Percentiles rank a stretch among this genome's conserved stretches.
Conservation (phyloP, 2,113 vertebrate species). For the Cepphus grylle region DNA sequence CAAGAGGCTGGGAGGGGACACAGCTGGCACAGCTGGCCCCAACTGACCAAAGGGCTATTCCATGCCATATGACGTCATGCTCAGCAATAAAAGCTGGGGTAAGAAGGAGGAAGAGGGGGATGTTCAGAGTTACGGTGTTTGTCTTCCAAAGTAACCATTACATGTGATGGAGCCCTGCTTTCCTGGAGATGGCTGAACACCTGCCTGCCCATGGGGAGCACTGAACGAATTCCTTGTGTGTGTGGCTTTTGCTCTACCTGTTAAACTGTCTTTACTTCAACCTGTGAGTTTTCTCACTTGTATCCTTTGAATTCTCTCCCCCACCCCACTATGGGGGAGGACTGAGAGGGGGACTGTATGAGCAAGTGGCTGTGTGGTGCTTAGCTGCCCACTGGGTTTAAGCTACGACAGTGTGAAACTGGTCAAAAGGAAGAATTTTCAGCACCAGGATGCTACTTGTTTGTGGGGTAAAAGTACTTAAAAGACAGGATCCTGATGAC, state of each 20-base stretch:
- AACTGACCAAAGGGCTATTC: not conserved
- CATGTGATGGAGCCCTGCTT: accelerated
- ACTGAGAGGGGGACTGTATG: too few species aligned
- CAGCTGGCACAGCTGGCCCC: not conserved
- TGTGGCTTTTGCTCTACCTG: not conserved
- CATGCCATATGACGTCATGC: accelerated
- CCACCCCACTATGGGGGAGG: not conserved
- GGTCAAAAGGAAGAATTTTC: not conserved
- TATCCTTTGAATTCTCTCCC: not conserved
- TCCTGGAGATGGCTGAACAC: not conserved
- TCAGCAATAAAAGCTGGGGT: not conserved
- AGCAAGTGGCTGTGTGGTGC: not conserved
- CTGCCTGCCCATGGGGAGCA: accelerated
- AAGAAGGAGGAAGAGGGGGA: not conserved
- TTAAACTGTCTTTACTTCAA: not conserved
- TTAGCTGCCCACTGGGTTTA: not conserved
- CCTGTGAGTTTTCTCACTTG: not conserved
- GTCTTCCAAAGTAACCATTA: not conserved
- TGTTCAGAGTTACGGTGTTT: accelerated
- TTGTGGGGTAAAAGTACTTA: not conserved
- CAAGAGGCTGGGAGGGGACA: not conserved
- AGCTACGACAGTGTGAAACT: not conserved
- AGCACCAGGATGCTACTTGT: not conserved
- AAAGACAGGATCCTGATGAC: not conserved
- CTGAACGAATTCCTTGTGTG: not conserved